A percentile compares a stretch with the other conserved stretches of the same genome.
Evolutionary conservation across 2,797 vertebrate genomes (phyloP).

Genomic region (Australoheros facetus): DNA sequence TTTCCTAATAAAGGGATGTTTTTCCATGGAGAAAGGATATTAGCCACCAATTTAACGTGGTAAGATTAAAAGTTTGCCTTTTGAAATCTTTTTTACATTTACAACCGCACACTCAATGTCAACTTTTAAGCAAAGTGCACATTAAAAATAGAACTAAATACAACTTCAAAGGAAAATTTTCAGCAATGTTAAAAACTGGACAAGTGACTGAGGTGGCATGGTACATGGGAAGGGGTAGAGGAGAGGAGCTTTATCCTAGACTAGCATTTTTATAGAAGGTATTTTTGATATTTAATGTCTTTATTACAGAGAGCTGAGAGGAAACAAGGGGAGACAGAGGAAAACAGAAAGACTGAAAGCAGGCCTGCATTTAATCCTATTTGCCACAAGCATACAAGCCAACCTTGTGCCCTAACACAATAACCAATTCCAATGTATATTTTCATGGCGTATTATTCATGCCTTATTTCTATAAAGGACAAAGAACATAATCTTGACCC

Average conservation of each 20-base stretch:
- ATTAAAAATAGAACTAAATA: neutral
- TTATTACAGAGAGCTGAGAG: neutral
- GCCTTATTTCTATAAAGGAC: neutral
- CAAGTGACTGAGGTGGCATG: neutral
- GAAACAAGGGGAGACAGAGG: neutral
- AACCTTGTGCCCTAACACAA: neutral
- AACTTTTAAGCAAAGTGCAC: neutral
- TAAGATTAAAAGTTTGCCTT: neutral
- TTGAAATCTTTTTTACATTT: neutral
- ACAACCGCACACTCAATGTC: neutral
- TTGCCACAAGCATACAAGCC: neutral
- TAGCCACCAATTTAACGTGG: no score
- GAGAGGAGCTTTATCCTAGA: accelerated
- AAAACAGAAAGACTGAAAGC: neutral
- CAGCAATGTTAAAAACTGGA: neutral
- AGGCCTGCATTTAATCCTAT: neutral
- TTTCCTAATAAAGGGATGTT: no score
- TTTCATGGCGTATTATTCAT: neutral
- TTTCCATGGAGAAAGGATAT: no score
- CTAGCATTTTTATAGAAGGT: neutral
- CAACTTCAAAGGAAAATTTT: neutral
- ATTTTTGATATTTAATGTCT: neutral
- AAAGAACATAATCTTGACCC: neutral
- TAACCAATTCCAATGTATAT: neutral
- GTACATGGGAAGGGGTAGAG: neutral